Evolutionary conservation across 92 coral and sea anemone species (phyloP), one percentile per base, ranked within the genome.

Genomic region (Zoanthus solanderi): DNA sequence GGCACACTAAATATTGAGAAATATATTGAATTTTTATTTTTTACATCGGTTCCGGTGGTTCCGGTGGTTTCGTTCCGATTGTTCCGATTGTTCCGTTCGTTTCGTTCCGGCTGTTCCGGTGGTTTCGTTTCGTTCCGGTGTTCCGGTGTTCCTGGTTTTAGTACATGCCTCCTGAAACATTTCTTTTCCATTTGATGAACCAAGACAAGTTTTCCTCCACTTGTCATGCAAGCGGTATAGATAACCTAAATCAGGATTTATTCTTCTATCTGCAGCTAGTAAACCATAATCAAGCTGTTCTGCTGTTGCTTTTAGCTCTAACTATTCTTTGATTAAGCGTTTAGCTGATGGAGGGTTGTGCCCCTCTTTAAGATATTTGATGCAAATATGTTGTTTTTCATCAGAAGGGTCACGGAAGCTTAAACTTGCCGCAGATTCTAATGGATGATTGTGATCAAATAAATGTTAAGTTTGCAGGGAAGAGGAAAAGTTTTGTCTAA

Each of bases 381-480:
- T 73, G 17, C 29, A 53, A 23, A 23, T 23, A 45, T 53, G 2
- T 13, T 75, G 58, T 45, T 18, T 12, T 45, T 48, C 79, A 47
- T 53, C 79, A 47, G 79, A 75, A 6, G 79, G 79, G 10, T 75
- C 79, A 45, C 60, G 50, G 56, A 75, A 46, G 52, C 79, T 75
- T 7, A 75, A 54, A 13, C 58, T 46, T 42, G 61, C 79, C 6
- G 79, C 79, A 46, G 79, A 75, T 7, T 17, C 52, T 75, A 17
- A 7, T 42, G 79, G 78, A 47, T 75, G 79, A 31, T 75, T 75
- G 56, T 75, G 79, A 42, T 75, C 79, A n/a, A 46, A 73, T n/a
- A 57, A 1, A 57, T 57, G 65, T 57, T 57, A 9, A 57, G 17
- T 57, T 12, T 57, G 65, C 65, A 57, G 16, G 16, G 65, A 57